Conservation (phyloP, 2,888 invertebrate genomes). For the Ichneumoninae sp. region DNA sequence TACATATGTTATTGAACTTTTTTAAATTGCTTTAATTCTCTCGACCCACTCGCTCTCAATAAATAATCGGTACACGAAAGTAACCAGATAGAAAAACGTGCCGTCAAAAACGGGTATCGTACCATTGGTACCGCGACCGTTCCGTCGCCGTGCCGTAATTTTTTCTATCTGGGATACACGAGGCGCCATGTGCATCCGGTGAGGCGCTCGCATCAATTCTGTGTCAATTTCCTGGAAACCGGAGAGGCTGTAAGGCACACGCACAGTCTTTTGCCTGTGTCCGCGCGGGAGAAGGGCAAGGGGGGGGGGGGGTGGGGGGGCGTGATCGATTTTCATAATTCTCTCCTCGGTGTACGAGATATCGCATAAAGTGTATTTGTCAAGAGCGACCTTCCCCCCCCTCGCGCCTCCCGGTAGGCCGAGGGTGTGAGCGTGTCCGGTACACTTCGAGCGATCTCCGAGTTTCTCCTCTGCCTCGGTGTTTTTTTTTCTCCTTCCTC, state of each 20-base stretch:
- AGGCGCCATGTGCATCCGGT: conserved; percentile 14
- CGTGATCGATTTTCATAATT: conserved; percentile 52
- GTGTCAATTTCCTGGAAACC: conserved; percentile 27
- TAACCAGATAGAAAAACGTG: no score
- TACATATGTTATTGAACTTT: neutral
- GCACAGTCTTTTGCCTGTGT: neutral
- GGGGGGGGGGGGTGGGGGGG: neutral
- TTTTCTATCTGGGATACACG: neutral
- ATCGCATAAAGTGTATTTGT: conserved; percentile 36
- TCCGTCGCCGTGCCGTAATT: no score
- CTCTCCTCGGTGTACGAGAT: conserved; percentile 11
- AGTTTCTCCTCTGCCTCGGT: conserved; percentile 24
- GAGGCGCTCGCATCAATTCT: conserved; percentile 8
- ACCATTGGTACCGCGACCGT: no score
- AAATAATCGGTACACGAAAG: neutral
- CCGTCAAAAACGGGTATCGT: no score
- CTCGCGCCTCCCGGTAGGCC: conserved; percentile 23
- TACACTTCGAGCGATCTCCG: conserved; percentile 54
- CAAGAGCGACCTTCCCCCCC: conserved; percentile 46
- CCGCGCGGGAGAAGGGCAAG: neutral
- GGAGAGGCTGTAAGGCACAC: conserved; percentile 2
- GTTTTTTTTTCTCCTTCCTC: conserved; percentile 42
- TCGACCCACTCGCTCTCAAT: neutral
- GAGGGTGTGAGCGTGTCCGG: conserved; percentile 67
- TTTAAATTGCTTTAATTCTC: neutral